phyloP scores from a whole-genome alignment of 2,797 vertebrate genomes.

The Neomorphus geoffroyi region DNA sequence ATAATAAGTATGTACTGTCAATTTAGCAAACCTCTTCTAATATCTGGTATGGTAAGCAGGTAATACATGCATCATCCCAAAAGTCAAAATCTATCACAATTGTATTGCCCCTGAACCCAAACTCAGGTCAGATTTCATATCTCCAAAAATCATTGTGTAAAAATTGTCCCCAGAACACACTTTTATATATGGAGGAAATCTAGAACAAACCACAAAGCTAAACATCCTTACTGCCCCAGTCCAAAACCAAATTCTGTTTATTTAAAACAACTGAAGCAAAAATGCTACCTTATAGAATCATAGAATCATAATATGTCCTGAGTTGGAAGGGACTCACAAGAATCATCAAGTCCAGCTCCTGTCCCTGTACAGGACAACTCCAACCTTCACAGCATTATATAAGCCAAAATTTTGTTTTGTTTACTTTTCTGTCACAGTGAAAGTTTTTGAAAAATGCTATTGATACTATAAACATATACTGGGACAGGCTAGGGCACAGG shows the following conservation, averaged over 20 bases:
- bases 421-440: not conserved
- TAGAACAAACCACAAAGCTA: not conserved
- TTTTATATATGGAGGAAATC: not conserved
- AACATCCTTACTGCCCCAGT: not conserved
- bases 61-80: not conserved
- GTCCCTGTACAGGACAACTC: too few species aligned
- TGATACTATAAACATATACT: not conserved
- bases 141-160: not conserved
- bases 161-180: not conserved
- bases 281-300: not conserved
- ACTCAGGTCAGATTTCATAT: not conserved
- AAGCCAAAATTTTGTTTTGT: not conserved
- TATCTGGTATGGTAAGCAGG: not conserved
- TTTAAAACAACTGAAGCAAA: not conserved
- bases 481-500: not conserved
- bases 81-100: not conserved
- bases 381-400: too few species aligned
- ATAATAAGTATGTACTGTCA: not conserved
- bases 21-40: not conserved
- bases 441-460: not conserved
- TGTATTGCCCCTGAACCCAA: not conserved
- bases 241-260: not conserved
- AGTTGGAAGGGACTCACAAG: too few species aligned
- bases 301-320: too few species aligned
- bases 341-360: too few species aligned